Evolutionary conservation across 2,888 invertebrate genomes (phyloP).

Genomic region (Oegoconia quadripuncta): DNA sequence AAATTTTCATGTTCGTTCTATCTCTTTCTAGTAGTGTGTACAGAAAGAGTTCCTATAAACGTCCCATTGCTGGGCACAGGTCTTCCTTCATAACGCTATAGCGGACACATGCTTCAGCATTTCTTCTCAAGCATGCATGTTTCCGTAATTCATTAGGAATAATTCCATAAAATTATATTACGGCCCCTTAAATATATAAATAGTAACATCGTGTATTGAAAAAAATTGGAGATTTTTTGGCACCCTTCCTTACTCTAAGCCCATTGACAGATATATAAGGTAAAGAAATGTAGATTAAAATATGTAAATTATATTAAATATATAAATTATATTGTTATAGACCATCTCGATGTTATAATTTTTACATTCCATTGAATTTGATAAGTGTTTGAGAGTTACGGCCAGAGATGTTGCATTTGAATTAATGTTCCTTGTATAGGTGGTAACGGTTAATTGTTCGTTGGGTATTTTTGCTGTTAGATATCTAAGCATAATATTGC

Average conservation of each 20-base stretch:
- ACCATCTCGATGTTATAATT: not conserved
- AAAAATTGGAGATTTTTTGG: not conserved
- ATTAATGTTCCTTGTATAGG: constrained; percentile 51
- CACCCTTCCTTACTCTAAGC: not conserved
- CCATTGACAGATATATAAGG: constrained; percentile 15
- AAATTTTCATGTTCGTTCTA: no score
- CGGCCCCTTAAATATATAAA: no score
- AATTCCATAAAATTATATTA: no score
- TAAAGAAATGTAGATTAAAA: not conserved
- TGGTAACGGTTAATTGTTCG: constrained; percentile 37
- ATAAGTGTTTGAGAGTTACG: constrained; percentile 26
- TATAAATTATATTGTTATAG: not conserved
- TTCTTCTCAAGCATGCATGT: no score
- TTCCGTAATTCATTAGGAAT: no score
- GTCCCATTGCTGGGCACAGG: no score
- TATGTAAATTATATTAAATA: not conserved
- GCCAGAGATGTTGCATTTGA: constrained; percentile 53
- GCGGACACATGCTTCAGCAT: no score
- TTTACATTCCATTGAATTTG: not conserved
- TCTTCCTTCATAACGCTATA: no score
- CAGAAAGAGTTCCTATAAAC: no score
- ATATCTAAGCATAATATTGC: constrained; percentile 51
- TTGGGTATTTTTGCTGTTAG: constrained; percentile 46
- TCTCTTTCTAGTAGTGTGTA: no score
- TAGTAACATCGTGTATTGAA: not conserved